Percentiles rank a stretch among this genome's conserved stretches.
phyloP scores from a whole-genome alignment of 2,113 vertebrate species.

The Platanista minor region DNA sequence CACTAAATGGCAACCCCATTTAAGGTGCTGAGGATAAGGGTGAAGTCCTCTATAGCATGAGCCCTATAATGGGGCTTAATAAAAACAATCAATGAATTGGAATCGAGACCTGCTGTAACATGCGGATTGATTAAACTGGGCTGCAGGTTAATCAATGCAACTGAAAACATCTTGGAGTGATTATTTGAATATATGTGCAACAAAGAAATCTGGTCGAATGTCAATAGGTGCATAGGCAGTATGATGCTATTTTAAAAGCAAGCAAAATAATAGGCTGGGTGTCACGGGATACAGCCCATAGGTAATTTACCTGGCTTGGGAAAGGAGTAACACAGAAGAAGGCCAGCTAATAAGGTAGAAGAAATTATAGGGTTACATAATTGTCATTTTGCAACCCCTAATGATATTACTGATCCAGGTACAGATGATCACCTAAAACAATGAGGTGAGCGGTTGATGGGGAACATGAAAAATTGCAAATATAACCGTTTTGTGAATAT shows the following conservation, averaged over 20 bases:
- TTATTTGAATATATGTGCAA: neutral
- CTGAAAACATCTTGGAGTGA: neutral
- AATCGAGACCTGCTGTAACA: neutral
- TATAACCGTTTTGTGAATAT: neutral
- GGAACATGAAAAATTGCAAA: neutral
- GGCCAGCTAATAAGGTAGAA: neutral
- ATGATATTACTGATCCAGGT: neutral
- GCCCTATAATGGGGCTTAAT: neutral
- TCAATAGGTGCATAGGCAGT: accelerated
- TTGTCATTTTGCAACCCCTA: neutral
- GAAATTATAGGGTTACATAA: neutral
- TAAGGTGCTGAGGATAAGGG: neutral
- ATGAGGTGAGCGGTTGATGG: neutral
- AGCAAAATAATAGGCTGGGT: too few relatives aligned
- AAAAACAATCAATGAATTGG: neutral
- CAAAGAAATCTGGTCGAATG: neutral
- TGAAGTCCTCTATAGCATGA: neutral
- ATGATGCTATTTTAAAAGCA: neutral
- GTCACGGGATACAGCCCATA: neutral
- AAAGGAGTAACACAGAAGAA: neutral
- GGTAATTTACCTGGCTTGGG: neutral
- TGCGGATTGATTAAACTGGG: neutral
- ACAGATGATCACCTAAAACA: neutral
- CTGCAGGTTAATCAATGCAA: neutral
- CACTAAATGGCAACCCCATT: neutral